A percentile compares a stretch with the other conserved stretches of the same genome.
Conservation (phyloP, 2,797 vertebrate genomes). For the Pelobates cultripes region DNA sequence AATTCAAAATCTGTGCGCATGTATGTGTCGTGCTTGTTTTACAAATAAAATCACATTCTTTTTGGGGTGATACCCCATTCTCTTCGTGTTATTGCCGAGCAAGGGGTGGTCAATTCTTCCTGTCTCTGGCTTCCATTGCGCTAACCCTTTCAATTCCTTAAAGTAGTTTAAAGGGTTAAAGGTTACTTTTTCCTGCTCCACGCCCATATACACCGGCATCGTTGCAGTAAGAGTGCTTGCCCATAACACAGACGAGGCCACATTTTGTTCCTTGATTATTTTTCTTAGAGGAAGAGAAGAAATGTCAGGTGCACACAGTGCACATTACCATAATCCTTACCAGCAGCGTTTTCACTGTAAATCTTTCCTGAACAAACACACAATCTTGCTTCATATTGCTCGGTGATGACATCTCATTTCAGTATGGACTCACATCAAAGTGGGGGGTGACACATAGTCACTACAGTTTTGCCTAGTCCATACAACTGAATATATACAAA, state of each 20-base stretch:
- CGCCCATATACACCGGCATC: background rate
- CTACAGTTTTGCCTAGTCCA: constrained; percentile 12
- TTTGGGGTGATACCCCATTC: too few species aligned
- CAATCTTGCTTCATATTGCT: constrained; percentile 45
- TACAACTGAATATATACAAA: constrained; percentile 42
- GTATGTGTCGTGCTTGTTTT: too few species aligned
- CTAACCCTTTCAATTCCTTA: too few species aligned
- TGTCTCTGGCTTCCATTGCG: too few species aligned
- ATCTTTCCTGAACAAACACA: constrained; percentile 19
- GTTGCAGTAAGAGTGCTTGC: background rate
- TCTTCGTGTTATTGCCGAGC: too few species aligned
- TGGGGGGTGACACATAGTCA: background rate
- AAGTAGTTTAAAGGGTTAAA: too few species aligned
- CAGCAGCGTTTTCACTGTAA: constrained; percentile 24
- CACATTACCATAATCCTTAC: constrained; percentile 2
- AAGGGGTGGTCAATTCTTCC: too few species aligned
- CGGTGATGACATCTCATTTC: constrained; percentile 50
- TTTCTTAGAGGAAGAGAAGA: background rate
- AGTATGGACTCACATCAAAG: constrained; percentile 38
- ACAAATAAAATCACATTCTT: too few species aligned
- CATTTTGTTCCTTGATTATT: constrained; percentile 1
- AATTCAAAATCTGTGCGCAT: too few species aligned
- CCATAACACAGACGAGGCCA: background rate
- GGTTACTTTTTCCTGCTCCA: background rate
- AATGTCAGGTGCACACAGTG: constrained; percentile 14